Conservation (phyloP, 64 coral and sea anemone genomes). For the Pocillopora damicornis region DNA sequence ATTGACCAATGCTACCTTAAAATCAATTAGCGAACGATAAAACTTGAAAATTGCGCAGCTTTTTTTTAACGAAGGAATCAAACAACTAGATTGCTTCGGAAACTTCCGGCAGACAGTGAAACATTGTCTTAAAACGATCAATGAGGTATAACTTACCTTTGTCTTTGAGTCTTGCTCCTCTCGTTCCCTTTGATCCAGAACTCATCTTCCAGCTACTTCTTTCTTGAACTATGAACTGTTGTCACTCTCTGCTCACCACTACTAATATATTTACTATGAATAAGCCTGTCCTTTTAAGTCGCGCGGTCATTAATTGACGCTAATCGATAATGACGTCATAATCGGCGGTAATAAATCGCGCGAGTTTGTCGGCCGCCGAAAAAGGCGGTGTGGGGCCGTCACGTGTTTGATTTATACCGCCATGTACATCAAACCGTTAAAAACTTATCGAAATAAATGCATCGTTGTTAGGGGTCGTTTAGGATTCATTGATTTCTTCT, state of each 20-base stretch:
- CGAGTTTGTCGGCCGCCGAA: background rate
- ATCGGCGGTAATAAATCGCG: background rate
- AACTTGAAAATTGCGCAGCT: background rate
- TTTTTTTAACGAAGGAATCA: background rate
- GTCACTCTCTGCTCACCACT: background rate
- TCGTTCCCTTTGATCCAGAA: conserved; percentile 24
- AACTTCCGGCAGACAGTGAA: too few relatives aligned
- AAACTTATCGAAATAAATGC: background rate
- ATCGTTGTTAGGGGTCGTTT: background rate
- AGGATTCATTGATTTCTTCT: too few relatives aligned
- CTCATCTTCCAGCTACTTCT: background rate
- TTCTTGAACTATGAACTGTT: background rate
- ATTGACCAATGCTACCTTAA: too few relatives aligned
- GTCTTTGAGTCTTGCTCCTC: background rate
- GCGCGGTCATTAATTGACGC: background rate
- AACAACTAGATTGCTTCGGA: background rate
- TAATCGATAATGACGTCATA: background rate
- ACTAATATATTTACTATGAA: background rate
- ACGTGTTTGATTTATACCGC: background rate
- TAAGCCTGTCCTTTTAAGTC: background rate
- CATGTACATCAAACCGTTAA: background rate
- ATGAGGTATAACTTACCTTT: conserved; percentile 10
- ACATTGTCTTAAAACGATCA: background rate
- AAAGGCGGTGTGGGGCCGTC: background rate
- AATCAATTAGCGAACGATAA: too few relatives aligned